phyloP scores from a whole-genome alignment of 2,797 vertebrate species.

The Anas flavirostris region DNA sequence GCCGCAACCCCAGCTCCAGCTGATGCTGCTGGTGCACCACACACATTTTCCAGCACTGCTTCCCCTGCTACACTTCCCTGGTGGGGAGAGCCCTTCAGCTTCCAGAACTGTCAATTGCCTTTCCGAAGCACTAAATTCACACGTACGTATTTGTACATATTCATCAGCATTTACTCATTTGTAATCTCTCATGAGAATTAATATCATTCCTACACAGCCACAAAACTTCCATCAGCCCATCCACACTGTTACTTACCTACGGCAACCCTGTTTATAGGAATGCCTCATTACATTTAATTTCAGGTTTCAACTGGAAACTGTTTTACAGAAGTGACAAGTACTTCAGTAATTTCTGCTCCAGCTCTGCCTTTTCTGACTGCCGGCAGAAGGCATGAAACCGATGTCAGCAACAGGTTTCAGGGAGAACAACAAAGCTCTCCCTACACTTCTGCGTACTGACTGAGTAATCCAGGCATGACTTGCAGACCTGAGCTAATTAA shows the following conservation, averaged over 20 bases:
- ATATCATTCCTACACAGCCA: not conserved
- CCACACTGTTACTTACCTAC: slow-evolving; percentile 21
- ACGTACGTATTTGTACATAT: not conserved
- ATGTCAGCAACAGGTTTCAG: slow-evolving; percentile 12
- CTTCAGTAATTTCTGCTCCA: not conserved
- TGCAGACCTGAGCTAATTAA: slow-evolving; percentile 42
- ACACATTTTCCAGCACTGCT: not conserved
- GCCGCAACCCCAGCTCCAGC: fast-evolving
- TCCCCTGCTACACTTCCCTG: not conserved
- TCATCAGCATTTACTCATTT: slow-evolving; percentile 43
- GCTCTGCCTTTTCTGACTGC: not conserved
- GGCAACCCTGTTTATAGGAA: not conserved
- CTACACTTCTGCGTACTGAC: not conserved
- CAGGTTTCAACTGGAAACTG: slow-evolving; percentile 38
- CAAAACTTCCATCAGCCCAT: slow-evolving; percentile 33
- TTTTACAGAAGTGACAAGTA: slow-evolving; percentile 44
- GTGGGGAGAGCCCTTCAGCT: not conserved
- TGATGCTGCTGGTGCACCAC: not conserved
- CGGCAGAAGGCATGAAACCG: not conserved
- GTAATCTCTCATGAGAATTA: slow-evolving; percentile 51
- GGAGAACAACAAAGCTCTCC: not conserved
- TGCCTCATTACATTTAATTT: slow-evolving; percentile 45
- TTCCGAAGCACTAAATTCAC: slow-evolving; percentile 23
- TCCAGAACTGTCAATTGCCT: slow-evolving; percentile 19
- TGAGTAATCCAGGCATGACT: not conserved